phyloP scores from a whole-genome alignment of 2,888 invertebrate genomes.

The Apoderus coryli region DNA sequence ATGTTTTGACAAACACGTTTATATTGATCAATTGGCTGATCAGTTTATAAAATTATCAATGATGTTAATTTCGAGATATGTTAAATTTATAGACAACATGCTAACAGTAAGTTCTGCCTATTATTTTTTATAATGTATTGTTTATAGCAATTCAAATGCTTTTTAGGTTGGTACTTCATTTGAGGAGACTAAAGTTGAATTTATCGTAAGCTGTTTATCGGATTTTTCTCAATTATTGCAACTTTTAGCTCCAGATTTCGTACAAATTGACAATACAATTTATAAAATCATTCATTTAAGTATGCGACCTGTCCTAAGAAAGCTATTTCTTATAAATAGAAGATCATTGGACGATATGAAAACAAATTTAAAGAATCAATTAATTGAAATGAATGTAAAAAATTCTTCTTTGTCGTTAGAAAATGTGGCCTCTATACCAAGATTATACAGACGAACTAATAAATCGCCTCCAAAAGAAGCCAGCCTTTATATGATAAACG shows the following conservation, averaged over 20 bases:
- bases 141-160: constrained; percentile 7
- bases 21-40: constrained; percentile 59
- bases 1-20: constrained; percentile 71
- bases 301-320: constrained; percentile 19
- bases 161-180: constrained; percentile 13
- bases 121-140: constrained; percentile 4
- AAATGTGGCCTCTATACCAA: constrained; percentile 85
- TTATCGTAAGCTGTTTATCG: constrained; percentile 23
- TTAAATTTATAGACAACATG: constrained; percentile 45
- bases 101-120: constrained; percentile 17
- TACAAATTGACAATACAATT: constrained; percentile 18
- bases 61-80: constrained; percentile 67
- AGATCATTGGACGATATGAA: constrained; percentile 18
- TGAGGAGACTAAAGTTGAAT: constrained; percentile 20
- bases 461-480: constrained; percentile 69
- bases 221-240: constrained; percentile 22
- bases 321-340: constrained; percentile 22
- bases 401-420: constrained; percentile 47
- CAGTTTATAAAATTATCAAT: constrained; percentile 83
- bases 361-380: constrained; percentile 19
- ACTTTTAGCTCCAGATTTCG: constrained; percentile 16
- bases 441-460: constrained; percentile 84
- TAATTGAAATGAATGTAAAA: constrained; percentile 23
- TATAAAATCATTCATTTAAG: constrained; percentile 22
- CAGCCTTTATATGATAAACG: constrained; percentile 49